Base-by-base conservation (phyloP, 2,113 vertebrate species). In the Columba livia region DNA sequence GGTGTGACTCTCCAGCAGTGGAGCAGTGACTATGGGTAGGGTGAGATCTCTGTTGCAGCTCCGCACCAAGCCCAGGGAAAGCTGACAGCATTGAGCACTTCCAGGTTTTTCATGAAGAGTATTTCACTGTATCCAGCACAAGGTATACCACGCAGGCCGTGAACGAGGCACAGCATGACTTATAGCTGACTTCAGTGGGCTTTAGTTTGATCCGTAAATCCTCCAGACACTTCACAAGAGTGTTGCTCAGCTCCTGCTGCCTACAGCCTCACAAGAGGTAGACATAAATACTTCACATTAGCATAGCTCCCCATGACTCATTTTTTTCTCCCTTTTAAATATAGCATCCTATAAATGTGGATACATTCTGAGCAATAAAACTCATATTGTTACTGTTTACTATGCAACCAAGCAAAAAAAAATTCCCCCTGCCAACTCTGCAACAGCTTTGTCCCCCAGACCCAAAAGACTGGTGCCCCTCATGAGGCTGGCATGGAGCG, bases 301-400 rank as follows among this genome's bases (percentile, higher is more conserved):
- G 80, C 96, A 90, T 78, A 92, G 91, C 44, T 92, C 77, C 61
- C 48, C 73, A 31, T 95, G 96, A 96, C 86, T 95, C 94, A 93
- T 53, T 94, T 93, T 96, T 96, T 95, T 89, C 65, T 95, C 73
- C 65, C 64, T 93, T 94, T 94, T 87, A 97, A 95, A 95, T 89
- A 94, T 90, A 97, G 93, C 70, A 94, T 40, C 89, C 65, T 56
- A 90, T 90, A 96, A 93, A 93, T 0, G 25, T 75, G 53, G 57
- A 90, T 44, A 81, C 15, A 57, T 81, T 94, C 73, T 72, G 24
- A 92, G 84, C 70, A 89, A 48, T 92, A 94, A 92, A 92, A 84
- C 21, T 92, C 57, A 57, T 34, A 75, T 82, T 90, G 57, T 89
- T 90, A 85, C 65, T 85, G 61, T 60, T 94, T 73, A 90, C 48